Evolutionary conservation across 2,113 vertebrate species (phyloP).

Genomic region (Neogobius melanostomus): DNA sequence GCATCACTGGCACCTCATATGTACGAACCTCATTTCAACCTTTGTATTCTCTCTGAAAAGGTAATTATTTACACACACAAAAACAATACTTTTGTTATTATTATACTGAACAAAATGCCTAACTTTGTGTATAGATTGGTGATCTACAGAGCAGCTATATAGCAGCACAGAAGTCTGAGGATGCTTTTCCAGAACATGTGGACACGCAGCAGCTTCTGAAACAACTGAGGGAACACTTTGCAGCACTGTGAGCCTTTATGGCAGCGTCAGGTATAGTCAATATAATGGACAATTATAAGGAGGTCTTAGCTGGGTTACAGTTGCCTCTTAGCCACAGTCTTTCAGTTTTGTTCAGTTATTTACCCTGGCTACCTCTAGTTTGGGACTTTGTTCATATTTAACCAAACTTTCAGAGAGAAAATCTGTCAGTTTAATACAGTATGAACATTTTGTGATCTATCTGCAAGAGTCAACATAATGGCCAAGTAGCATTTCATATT

Average conservation of each 20-base stretch:
- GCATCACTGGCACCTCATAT: slow-evolving; percentile 88
- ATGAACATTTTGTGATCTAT: not conserved
- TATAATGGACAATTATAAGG: not conserved
- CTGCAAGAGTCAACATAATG: too few relatives aligned
- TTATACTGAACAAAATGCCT: not conserved
- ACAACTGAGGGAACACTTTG: slow-evolving; percentile 88
- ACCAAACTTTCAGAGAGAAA: not conserved
- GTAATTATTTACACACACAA: slow-evolving; percentile 65
- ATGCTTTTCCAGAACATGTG: slow-evolving; percentile 90
- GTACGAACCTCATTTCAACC: slow-evolving; percentile 97
- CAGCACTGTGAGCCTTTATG: slow-evolving; percentile 77
- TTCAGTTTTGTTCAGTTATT: not conserved
- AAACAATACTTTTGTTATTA: not conserved
- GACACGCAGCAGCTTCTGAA: slow-evolving; percentile 92
- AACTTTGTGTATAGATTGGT: slow-evolving; percentile 80
- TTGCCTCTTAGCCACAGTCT: not conserved
- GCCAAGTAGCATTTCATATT: too few relatives aligned
- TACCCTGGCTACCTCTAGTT: not conserved
- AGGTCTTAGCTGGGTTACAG: not conserved
- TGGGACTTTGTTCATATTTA: not conserved
- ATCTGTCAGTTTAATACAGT: too few relatives aligned
- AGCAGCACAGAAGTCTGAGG: slow-evolving; percentile 87
- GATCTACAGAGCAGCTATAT: slow-evolving; percentile 95
- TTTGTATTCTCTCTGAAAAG: slow-evolving; percentile 90
- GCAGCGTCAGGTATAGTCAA: not conserved